phyloP scores from a whole-genome alignment of 1,140 invertebrate genomes.

The Melitaea cinxia region DNA sequence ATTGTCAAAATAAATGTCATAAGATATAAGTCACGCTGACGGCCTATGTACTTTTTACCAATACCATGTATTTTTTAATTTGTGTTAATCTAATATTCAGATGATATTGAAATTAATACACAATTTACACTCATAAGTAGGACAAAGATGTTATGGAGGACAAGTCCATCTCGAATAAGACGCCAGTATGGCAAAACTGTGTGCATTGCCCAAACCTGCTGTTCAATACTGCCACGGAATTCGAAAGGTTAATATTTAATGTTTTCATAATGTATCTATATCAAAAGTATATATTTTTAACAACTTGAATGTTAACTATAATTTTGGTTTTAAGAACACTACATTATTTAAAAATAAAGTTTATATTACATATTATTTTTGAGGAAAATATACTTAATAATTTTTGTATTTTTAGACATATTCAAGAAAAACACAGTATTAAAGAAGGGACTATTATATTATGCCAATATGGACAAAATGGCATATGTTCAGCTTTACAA shows the following conservation, averaged over 20 bases:
- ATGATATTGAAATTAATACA: constrained; percentile 45
- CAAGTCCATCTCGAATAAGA: constrained; percentile 55
- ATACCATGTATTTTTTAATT: constrained; percentile 35
- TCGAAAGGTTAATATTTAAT: constrained; percentile 77
- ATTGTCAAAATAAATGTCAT: constrained; percentile 16
- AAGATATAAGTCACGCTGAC: constrained; percentile 15
- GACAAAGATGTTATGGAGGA: constrained; percentile 78
- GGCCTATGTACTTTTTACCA: constrained; percentile 33
- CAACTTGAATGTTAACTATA: background rate
- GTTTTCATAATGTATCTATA: background rate
- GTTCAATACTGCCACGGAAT: constrained; percentile 78
- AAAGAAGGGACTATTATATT: constrained; percentile 94
- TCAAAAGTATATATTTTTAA: background rate
- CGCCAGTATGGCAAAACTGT: constrained; percentile 81
- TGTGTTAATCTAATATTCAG: constrained; percentile 39
- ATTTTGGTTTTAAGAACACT: too few relatives aligned
- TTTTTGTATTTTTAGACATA: constrained; percentile 83
- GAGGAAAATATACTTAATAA: background rate
- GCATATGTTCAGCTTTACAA: constrained; percentile 92
- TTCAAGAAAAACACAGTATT: constrained; percentile 91
- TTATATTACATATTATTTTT: background rate
- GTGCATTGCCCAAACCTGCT: constrained; percentile 82
- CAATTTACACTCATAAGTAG: constrained; percentile 28
- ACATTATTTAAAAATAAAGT: background rate
- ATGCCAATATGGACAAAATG: constrained; percentile 94